phyloP scores from a whole-genome alignment of 1,140 invertebrate species.

The Magallana ariakensis region DNA sequence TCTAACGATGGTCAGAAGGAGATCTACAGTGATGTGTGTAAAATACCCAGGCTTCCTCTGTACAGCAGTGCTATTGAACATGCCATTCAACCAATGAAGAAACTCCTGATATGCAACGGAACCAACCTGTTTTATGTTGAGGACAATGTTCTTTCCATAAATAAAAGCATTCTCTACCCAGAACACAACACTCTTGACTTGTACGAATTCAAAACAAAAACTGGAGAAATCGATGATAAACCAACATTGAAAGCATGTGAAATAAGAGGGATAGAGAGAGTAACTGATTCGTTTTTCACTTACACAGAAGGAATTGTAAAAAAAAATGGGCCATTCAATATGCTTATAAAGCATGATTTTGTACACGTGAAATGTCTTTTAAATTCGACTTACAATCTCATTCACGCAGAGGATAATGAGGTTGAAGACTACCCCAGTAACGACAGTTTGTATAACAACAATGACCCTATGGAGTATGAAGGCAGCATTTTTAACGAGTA shows the following conservation, averaged over 20 bases:
- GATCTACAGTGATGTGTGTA: neutral
- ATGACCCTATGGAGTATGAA: neutral
- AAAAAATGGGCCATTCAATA: constrained; percentile 59
- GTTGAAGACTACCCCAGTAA: neutral
- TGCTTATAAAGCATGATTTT: constrained; percentile 67
- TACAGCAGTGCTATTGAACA: constrained; percentile 45
- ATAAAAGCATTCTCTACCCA: constrained; percentile 57
- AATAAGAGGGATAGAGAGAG: constrained; percentile 63
- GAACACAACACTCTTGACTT: neutral
- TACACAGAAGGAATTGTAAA: constrained; percentile 60
- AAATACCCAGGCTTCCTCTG: constrained; percentile 42
- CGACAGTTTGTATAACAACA: neutral
- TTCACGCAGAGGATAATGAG: constrained; percentile 37
- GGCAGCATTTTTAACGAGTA: neutral
- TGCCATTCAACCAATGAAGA: constrained; percentile 46
- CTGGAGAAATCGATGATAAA: neutral
- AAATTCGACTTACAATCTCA: constrained; percentile 49
- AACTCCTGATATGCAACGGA: constrained; percentile 48
- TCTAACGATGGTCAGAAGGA: neutral
- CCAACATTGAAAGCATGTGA: constrained; percentile 51
- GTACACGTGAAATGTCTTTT: constrained; percentile 65
- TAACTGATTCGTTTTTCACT: constrained; percentile 60
- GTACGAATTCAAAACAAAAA: constrained; percentile 43
- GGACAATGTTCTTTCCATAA: constrained; percentile 57
- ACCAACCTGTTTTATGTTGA: constrained; percentile 64